These are phyloP conservation scores for Geopemphigus sp. DNA, from an alignment of 1,140 invertebrate species.

Conservation along the genomic window DNA sequence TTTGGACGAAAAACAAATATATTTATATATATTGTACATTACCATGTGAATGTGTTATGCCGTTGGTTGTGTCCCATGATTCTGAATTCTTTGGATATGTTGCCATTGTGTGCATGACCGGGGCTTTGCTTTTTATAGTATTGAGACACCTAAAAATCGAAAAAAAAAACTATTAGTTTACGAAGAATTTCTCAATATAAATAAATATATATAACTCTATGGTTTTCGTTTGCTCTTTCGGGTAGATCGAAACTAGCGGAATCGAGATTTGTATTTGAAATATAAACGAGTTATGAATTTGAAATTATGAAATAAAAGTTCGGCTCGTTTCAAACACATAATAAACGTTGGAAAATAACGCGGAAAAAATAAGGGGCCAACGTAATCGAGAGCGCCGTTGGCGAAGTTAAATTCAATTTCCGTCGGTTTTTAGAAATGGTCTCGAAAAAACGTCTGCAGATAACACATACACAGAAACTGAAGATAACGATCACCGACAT, in stretches of 20 bases:
- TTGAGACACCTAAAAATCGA: conserved; percentile 36
- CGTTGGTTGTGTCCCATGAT: conserved; percentile 77
- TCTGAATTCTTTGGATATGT: conserved; percentile 80
- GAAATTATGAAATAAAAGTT: background rate
- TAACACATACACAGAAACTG: background rate
- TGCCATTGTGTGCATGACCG: conserved; percentile 63
- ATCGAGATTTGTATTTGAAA: background rate
- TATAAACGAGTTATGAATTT: background rate
- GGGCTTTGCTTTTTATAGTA: conserved; percentile 48
- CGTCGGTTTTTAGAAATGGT: background rate
- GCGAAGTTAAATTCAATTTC: background rate
- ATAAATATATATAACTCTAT: too few species aligned
- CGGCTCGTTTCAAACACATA: background rate
- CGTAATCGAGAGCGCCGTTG: background rate
- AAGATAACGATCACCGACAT: background rate
- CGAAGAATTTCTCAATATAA: background rate
- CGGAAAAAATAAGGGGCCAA: background rate
- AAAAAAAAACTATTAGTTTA: background rate
- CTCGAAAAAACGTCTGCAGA: background rate
- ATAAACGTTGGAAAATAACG: background rate
- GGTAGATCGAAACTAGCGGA: too few species aligned
- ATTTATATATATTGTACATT: background rate
- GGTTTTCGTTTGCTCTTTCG: too few species aligned
- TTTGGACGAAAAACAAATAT: background rate
- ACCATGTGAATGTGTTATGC: conserved; percentile 40